A percentile compares a stretch with the other conserved stretches of the same genome.
Evolutionary conservation across 2,888 invertebrate genomes (phyloP).

Genomic region (Aphodius granarius): DNA sequence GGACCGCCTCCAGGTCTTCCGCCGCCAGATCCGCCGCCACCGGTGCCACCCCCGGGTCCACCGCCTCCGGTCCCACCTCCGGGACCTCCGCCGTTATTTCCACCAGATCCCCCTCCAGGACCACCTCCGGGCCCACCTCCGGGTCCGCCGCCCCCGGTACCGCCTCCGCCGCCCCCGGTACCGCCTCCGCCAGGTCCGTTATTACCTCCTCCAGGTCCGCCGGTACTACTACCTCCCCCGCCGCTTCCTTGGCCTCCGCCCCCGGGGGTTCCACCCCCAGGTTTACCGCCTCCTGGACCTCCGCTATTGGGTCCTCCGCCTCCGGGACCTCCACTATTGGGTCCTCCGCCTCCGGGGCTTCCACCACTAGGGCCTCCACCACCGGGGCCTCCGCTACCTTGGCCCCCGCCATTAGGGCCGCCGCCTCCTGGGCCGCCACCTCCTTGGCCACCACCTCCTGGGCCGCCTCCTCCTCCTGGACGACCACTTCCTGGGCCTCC

Average conservation of each 20-base stretch:
- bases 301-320: neutral
- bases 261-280: neutral
- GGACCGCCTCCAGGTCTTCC: conserved; percentile 57
- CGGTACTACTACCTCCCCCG: neutral
- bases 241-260: neutral
- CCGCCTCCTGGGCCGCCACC: too few relatives aligned
- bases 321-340: neutral
- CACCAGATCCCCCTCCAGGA: neutral
- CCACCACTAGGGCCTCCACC: neutral
- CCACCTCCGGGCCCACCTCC: neutral
- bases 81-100: neutral
- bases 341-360: neutral
- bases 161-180: neutral
- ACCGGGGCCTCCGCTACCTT: too few relatives aligned
- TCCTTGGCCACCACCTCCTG: too few relatives aligned
- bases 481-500: too few relatives aligned
- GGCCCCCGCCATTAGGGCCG: too few relatives aligned
- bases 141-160: neutral
- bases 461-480: too few relatives aligned
- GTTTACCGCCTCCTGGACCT: neutral
- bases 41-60: conserved; percentile 40
- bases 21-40: conserved; percentile 55
- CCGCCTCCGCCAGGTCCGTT: neutral
- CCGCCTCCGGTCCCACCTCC: neutral
- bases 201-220: neutral